Base-by-base conservation (phyloP, 2,888 invertebrate genomes). In the Nemapogon koenigi region DNA sequence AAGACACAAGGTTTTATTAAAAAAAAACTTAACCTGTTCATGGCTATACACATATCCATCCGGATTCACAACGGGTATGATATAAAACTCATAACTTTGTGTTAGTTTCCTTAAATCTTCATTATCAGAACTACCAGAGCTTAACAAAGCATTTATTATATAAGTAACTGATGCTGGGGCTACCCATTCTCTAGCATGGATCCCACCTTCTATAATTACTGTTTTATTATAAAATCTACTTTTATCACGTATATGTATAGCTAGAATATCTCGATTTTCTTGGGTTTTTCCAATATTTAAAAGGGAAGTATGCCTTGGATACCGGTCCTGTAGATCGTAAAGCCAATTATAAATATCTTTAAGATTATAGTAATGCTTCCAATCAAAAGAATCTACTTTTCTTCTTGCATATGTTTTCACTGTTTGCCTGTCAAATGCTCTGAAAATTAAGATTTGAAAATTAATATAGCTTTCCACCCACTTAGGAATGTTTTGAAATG, bases 111-210 rank as follows among this genome's bases (percentile, higher is more conserved):
- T 65, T 2, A 83, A 46, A 0, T 55, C 50, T 0, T 46, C 30
- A 22, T 81, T 55, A 0, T 57, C 46, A 14, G 78, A 81, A 13
- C 67, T 66, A 1, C 41, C 36, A 1, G 61, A 50, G 1, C 46
- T 42, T 8, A 85, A 44, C 2, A 87, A 57, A 46, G 83, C 67
- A 37, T 83, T 67, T 16, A 84, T 47, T 16, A 87, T 61, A 46
- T 81, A 87, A 0, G 85, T 82, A 0, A 82, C 81, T 2, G 84
- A 81, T 0, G 87, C 83, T 1, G 85, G 75, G 0, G 82, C 61
- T 35, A 87, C 84, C 87, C 87, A 91, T 63, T 92, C 91, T 25
- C 91, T 78, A 0, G 88, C 87, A 52, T 89, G 89, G 42, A 88
- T 87, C 3, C 82, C 82, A 13, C 73, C 82, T 58, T 86, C 85